Conservation (phyloP, 2,888 invertebrate genomes). For the Leptinotarsa juncta region DNA sequence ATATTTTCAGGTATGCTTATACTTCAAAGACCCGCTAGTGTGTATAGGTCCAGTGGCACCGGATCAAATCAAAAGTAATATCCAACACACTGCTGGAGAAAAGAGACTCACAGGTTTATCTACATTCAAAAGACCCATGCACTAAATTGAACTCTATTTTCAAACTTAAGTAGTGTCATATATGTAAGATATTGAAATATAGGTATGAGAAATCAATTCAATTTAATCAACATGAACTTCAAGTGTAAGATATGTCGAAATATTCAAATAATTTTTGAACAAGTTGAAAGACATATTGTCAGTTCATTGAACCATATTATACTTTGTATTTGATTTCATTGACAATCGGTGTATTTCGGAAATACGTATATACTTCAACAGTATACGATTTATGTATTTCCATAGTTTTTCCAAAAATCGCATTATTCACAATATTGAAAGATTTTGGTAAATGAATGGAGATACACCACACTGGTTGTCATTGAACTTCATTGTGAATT, state of each 20-base stretch:
- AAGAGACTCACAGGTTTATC: slow-evolving; percentile 76
- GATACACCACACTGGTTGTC: background rate
- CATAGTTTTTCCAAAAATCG: background rate
- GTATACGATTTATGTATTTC: background rate
- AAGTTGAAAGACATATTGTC: background rate
- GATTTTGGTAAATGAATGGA: background rate
- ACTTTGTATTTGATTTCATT: too few species aligned
- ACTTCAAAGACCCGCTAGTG: slow-evolving; percentile 88
- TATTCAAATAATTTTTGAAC: background rate
- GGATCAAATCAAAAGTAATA: slow-evolving; percentile 76
- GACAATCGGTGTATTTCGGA: too few species aligned
- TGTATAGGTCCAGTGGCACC: slow-evolving; percentile 89
- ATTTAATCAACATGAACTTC: background rate
- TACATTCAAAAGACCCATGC: slow-evolving; percentile 67
- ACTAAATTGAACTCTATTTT: slow-evolving; percentile 52
- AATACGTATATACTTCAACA: too few species aligned
- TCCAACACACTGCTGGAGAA: slow-evolving; percentile 85
- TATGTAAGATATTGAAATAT: background rate
- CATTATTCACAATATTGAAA: background rate
- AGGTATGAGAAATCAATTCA: background rate
- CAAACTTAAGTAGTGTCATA: slow-evolving; percentile 21
- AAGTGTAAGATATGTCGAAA: background rate
- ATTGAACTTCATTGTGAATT: background rate
- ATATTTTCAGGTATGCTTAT: slow-evolving; percentile 80
- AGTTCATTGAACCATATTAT: too few species aligned